These are phyloP conservation scores for Henricia sp. DNA, from an alignment of 53 echinoderm and acorn worm species.

Conservation along the genomic window DNA sequence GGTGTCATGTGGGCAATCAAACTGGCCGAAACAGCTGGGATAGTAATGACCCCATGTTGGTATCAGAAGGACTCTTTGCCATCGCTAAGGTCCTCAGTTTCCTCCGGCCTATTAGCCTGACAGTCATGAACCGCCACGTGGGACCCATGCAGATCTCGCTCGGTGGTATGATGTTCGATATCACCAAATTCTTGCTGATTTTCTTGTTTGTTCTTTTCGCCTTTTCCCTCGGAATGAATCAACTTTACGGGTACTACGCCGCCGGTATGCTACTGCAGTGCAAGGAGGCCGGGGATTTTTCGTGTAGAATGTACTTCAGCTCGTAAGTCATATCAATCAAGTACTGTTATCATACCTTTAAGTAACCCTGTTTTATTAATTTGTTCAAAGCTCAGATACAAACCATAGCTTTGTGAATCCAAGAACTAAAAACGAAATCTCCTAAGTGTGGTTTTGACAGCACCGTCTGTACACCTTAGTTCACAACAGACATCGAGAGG, in stretches of 20 bases:
- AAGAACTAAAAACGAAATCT: not conserved
- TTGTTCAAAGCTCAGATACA: not conserved
- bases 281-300: conserved; percentile 26
- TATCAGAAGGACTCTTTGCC: conserved; percentile 94
- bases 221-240: conserved; percentile 98
- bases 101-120: conserved; percentile 88
- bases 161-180: conserved; percentile 99
- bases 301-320: conserved; percentile 86
- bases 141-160: conserved; percentile 99
- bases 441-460: not conserved
- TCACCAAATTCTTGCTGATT: conserved; percentile 95
- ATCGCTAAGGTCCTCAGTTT: conserved; percentile 97
- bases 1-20: not conserved
- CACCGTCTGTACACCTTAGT: no score
- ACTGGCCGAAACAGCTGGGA: conserved; percentile 70
- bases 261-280: conserved; percentile 57
- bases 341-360: no score
- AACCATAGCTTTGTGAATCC: not conserved
- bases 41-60: conserved; percentile 76
- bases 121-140: conserved; percentile 97
- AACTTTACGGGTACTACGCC: conserved; percentile 93
- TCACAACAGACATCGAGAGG: no score
- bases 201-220: conserved; percentile 98
- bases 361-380: not conserved
- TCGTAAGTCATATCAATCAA: conserved; percentile 70